A percentile compares a stretch with the other conserved stretches of the same genome.
Evolutionary conservation across 2,888 invertebrate genomes (phyloP).

Genomic region (Aphidius colemani): DNA sequence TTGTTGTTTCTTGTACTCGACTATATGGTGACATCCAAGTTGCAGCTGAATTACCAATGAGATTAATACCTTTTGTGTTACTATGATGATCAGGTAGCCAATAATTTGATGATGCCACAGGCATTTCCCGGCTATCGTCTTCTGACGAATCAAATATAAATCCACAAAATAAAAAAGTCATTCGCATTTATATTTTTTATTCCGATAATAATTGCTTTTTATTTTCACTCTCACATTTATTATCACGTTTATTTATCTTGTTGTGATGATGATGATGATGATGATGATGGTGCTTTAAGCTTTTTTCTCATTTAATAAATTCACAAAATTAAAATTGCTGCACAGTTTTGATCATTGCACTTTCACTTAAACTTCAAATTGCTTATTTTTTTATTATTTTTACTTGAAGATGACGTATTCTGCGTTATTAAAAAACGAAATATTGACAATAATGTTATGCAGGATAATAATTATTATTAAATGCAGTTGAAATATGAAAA

Average conservation of each 20-base stretch:
- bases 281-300: neutral
- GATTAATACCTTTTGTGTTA: constrained; percentile 47
- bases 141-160: constrained; percentile 54
- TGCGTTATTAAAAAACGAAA: no score
- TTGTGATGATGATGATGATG: neutral
- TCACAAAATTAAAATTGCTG: neutral
- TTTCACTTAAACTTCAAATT: constrained; percentile 12
- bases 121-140: constrained; percentile 49
- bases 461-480: no score
- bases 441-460: no score
- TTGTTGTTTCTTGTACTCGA: constrained; percentile 33
- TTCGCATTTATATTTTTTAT: constrained; percentile 30
- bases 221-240: constrained; percentile 3
- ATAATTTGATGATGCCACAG: constrained; percentile 49
- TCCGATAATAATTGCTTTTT: neutral
- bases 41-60: constrained; percentile 47
- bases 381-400: neutral
- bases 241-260: neutral
- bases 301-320: neutral
- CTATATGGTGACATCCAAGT: constrained; percentile 54
- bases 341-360: neutral
- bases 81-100: constrained; percentile 48
- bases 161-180: constrained; percentile 56
- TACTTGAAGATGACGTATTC: neutral
- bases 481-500: no score